These are phyloP conservation scores for Ancistrus triradiatus DNA, from an alignment of 2,113 vertebrate genomes.

Conservation along the genomic window DNA sequence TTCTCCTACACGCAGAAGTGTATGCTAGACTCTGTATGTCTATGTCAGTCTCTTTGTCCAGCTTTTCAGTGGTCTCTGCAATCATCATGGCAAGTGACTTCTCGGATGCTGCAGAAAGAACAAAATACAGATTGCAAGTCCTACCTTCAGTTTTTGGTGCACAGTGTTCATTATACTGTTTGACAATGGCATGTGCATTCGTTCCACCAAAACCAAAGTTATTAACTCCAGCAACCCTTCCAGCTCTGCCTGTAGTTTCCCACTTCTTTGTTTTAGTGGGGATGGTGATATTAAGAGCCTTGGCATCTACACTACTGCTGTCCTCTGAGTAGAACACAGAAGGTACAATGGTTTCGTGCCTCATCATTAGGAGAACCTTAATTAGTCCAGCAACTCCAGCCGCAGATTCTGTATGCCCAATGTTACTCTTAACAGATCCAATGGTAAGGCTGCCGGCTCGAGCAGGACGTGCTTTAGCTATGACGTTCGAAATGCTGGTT, in stretches of 20 bases:
- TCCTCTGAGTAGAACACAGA: conserved; percentile 76
- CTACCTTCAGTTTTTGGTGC: too few species aligned
- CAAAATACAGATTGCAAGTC: too few species aligned
- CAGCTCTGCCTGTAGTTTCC: conserved; percentile 57
- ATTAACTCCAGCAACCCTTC: conserved; percentile 77
- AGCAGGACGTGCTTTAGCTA: conserved; percentile 65
- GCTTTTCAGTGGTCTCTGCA: conserved; percentile 58
- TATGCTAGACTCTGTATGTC: conserved; percentile 72
- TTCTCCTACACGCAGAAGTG: conserved; percentile 81
- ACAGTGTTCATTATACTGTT: conserved; percentile 58
- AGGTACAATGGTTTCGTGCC: conserved; percentile 75
- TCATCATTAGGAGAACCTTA: conserved; percentile 88
- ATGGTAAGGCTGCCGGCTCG: conserved; percentile 60
- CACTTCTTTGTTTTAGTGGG: conserved; percentile 68
- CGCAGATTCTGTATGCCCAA: conserved; percentile 81
- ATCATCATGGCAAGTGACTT: conserved; percentile 67
- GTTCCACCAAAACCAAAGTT: conserved; percentile 87
- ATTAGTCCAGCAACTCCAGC: conserved; percentile 80
- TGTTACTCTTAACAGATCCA: conserved; percentile 86
- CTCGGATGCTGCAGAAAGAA: conserved; percentile 73
- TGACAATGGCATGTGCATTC: conserved; percentile 77
- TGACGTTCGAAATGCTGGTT: conserved; percentile 68
- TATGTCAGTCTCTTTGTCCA: conserved; percentile 47
- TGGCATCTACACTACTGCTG: conserved; percentile 64
- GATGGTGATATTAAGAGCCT: conserved; percentile 68